Base-by-base conservation (phyloP, 2,797 vertebrate genomes). In the Acomys russatus region DNA sequence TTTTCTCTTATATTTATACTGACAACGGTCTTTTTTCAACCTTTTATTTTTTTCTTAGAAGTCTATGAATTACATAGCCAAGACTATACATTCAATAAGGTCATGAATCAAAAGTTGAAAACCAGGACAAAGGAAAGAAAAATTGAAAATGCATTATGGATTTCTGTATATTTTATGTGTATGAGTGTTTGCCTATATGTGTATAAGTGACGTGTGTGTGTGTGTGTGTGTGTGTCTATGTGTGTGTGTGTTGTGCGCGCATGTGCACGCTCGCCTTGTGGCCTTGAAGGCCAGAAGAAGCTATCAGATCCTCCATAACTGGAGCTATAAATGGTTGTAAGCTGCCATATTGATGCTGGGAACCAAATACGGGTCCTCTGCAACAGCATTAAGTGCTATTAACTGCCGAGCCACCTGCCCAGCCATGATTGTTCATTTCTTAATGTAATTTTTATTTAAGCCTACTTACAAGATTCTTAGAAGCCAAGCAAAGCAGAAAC, bases 361-460 rank as follows among this genome's bases (percentile, higher is more conserved):
- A 66, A 64, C 38, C 61, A 84, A 66, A 11, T 3, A 5, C 66
- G 25, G 25, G 38, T 66, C 61, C 38, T 64, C 80, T 64, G 35
- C 59, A 64, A 83, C 59, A 64, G 25, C 25, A 30, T 0, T 49
- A 25, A 84, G 15, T 64, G 25, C 49, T 84, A 35, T 49, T 49
- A 64, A 44, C 80, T 84, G 61, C 61, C 30, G 61, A 84, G 38
- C 15, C 59, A 64, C 25, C 14, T 30, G 33, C 64, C 80, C 28
- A 49, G 25, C 38, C 25, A 22, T 64, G 9, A 49, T 49, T 28
- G 11, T 85, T 87, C 54, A 54, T 88, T 90, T 73, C 44, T 88
- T 77, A 80, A 88, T 63, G 11, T 54, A 88, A 77, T 79, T 83
- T 92, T 90, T 94, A 54, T 90, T 96, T 88, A 93, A 88, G 89